Conservation (phyloP, 1,140 invertebrate species). For the Hydropsyche tenuis region DNA sequence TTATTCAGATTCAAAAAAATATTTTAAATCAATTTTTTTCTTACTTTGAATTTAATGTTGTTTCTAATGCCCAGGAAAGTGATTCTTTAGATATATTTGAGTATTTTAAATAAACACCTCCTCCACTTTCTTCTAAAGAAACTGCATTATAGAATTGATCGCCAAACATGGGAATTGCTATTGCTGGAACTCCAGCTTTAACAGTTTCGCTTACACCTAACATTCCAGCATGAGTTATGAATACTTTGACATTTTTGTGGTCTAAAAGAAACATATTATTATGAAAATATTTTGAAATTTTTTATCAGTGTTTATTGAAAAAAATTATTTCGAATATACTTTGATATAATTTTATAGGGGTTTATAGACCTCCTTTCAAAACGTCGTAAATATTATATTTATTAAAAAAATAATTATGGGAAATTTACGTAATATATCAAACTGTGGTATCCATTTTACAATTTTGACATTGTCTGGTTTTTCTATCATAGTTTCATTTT, state of each 20-base stretch:
- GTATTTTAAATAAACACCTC: conserved; percentile 62
- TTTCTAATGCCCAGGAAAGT: conserved; percentile 61
- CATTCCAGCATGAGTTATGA: conserved; percentile 70
- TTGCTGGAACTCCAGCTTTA: conserved; percentile 66
- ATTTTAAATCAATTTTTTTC: not conserved
- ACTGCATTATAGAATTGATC: conserved; percentile 62
- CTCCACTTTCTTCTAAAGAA: conserved; percentile 56
- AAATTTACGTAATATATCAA: conserved; percentile 57
- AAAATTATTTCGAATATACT: too few relatives aligned
- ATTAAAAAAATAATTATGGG: not conserved
- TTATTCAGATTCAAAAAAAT: not conserved
- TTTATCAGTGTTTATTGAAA: too few relatives aligned
- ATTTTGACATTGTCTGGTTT: conserved; percentile 50
- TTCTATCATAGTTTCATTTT: conserved; percentile 51
- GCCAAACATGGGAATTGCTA: conserved; percentile 66
- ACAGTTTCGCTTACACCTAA: conserved; percentile 68
- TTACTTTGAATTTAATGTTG: conserved; percentile 65
- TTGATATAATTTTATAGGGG: not conserved
- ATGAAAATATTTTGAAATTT: too few relatives aligned
- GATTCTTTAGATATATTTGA: conserved; percentile 66
- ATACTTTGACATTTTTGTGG: conserved; percentile 65
- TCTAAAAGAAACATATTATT: too few relatives aligned
- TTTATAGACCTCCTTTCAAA: not conserved
- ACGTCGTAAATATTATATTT: conserved; percentile 1
- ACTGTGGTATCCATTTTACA: conserved; percentile 53